Percentiles rank a stretch among this genome's conserved stretches.
phyloP scores from a whole-genome alignment of 2,113 vertebrate species.

The Microtus pennsylvanicus region DNA sequence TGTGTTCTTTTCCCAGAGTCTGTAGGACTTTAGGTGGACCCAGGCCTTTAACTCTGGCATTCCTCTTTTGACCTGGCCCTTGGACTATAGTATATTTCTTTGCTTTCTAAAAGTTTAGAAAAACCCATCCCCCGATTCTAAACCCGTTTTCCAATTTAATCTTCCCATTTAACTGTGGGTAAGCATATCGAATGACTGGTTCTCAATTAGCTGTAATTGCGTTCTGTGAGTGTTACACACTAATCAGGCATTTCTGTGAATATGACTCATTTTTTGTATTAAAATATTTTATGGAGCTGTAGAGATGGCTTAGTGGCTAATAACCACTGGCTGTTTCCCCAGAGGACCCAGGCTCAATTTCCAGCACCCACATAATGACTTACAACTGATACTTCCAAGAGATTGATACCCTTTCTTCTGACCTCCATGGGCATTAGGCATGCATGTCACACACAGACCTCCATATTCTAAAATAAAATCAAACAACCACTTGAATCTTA shows the following conservation, averaged over 20 bases:
- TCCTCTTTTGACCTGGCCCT: neutral
- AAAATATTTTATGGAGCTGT: neutral
- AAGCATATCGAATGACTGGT: neutral
- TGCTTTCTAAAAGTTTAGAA: slow-evolving; percentile 14
- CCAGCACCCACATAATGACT: neutral
- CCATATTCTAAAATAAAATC: neutral
- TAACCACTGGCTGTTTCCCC: neutral
- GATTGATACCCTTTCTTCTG: neutral
- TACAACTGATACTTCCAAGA: neutral
- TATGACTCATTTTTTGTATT: neutral
- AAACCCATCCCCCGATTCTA: neutral
- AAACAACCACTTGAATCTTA: neutral
- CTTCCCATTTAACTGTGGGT: neutral
- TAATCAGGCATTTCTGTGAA: neutral
- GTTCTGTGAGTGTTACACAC: neutral
- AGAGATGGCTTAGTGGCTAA: neutral
- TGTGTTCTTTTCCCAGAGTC: neutral
- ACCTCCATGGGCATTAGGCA: neutral
- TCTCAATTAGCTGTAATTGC: neutral
- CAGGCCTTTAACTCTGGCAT: neutral
- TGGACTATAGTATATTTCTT: neutral
- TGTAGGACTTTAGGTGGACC: neutral
- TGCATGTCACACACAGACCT: neutral
- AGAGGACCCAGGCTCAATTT: neutral
- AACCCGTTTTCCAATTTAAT: neutral